These are phyloP conservation scores for Diabrotica virgifera DNA, from an alignment of 1,140 invertebrate genomes.

Conservation along the genomic window DNA sequence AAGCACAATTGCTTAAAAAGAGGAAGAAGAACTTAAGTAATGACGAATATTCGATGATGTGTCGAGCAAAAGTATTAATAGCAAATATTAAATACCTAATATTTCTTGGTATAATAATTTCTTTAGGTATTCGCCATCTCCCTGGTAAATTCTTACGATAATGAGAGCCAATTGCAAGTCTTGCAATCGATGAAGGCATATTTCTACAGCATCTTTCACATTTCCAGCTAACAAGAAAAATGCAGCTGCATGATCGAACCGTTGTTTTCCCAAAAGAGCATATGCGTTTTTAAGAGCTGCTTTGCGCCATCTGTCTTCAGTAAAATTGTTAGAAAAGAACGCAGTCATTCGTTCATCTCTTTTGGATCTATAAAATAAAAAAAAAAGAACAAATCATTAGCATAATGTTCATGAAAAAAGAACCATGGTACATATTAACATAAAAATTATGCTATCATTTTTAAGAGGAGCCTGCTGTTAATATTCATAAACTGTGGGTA, in stretches of 20 bases:
- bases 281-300: conserved; percentile 98
- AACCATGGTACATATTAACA: no score
- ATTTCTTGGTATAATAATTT: conserved; percentile 77
- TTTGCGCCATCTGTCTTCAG: conserved; percentile 90
- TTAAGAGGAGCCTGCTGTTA: no score
- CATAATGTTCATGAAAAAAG: no score
- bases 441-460: no score
- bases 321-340: conserved; percentile 96
- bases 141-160: conserved; percentile 88
- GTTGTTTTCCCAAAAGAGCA: conserved; percentile 89
- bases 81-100: conserved; percentile 41
- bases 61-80: neutral
- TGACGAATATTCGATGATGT: no score
- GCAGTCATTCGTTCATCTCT: conserved; percentile 87
- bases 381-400: neutral
- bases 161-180: conserved; percentile 97
- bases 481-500: no score
- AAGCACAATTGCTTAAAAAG: no score
- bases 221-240: conserved; percentile 94
- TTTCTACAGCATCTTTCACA: conserved; percentile 92
- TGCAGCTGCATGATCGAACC: conserved; percentile 90
- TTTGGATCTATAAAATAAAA: conserved; percentile 60
- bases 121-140: conserved; percentile 73
- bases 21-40: no score
- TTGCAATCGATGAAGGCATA: conserved; percentile 79